phyloP scores from a whole-genome alignment of 2,888 invertebrate genomes.

The Brenthis daphne region DNA sequence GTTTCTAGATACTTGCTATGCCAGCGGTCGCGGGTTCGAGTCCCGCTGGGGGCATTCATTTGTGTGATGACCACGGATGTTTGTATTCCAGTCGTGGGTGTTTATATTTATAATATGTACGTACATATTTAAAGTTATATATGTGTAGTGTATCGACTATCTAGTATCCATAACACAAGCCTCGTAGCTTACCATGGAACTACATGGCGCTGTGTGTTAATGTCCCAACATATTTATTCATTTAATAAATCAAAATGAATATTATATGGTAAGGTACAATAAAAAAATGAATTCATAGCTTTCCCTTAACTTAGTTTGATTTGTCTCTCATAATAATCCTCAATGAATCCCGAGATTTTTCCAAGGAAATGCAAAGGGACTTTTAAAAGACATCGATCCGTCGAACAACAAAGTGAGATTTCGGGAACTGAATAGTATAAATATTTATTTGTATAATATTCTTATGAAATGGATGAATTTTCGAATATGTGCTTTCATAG shows the following conservation, averaged over 20 bases:
- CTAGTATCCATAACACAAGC: no score
- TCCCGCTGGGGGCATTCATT: no score
- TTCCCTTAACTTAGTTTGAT: slow-evolving; percentile 46
- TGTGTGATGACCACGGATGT: no score
- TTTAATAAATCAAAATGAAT: neutral
- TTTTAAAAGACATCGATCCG: slow-evolving; percentile 27
- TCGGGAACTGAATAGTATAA: slow-evolving; percentile 26
- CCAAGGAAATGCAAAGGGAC: slow-evolving; percentile 42
- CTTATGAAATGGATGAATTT: slow-evolving; percentile 9
- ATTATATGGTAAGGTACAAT: neutral
- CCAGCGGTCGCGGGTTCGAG: no score
- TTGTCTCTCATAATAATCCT: slow-evolving; percentile 47
- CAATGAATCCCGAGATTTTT: slow-evolving; percentile 46
- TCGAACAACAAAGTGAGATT: slow-evolving; percentile 26
- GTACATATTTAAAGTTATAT: no score
- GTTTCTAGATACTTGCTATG: no score
- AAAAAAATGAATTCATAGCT: slow-evolving; percentile 14
- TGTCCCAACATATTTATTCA: no score
- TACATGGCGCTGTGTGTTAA: no score
- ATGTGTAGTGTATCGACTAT: no score
- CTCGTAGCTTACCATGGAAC: no score
- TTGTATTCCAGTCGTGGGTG: no score
- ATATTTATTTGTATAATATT: slow-evolving; percentile 19
- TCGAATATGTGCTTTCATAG: neutral
- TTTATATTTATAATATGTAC: no score